Conservation (phyloP, 1,140 invertebrate genomes). For the Macrobrachium nipponense region DNA sequence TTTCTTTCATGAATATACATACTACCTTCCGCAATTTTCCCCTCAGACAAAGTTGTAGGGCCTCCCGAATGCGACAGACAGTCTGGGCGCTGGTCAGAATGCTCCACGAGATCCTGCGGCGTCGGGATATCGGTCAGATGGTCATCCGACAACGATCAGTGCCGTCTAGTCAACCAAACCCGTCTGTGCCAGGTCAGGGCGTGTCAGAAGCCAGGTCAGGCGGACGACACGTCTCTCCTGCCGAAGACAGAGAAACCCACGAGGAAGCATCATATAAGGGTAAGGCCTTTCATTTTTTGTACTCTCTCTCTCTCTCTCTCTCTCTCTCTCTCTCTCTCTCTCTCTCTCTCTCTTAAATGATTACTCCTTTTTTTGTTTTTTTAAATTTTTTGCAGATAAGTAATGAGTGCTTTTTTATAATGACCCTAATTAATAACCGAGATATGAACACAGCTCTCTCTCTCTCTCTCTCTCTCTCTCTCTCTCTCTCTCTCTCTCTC, state of each 20-base stretch:
- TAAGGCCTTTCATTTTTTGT: neutral
- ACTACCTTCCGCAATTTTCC: neutral
- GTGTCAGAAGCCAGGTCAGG: constrained; percentile 12
- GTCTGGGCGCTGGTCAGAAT: constrained; percentile 75
- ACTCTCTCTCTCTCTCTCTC: too few relatives aligned
- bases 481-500: too few relatives aligned
- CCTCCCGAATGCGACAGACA: constrained; percentile 67
- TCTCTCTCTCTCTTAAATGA: too few relatives aligned
- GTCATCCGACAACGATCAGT: constrained; percentile 74
- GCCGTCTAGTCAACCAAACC: constrained; percentile 74
- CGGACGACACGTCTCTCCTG: neutral
- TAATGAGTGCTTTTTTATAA: too few relatives aligned
- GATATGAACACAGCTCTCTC: too few relatives aligned
- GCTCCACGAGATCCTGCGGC: constrained; percentile 74
- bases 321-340: too few relatives aligned
- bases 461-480: too few relatives aligned
- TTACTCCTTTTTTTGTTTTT: too few relatives aligned
- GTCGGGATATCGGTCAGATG: constrained; percentile 76
- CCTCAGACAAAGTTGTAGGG: constrained; percentile 50
- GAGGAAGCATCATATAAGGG: neutral
- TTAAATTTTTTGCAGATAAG: too few relatives aligned
- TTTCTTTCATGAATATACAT: neutral
- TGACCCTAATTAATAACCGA: too few relatives aligned
- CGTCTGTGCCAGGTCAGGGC: constrained; percentile 75
- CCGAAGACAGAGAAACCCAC: neutral